A percentile compares a stretch with the other conserved stretches of the same genome.
Conservation (phyloP, 2,797 vertebrate species). For the Falco biarmicus region DNA sequence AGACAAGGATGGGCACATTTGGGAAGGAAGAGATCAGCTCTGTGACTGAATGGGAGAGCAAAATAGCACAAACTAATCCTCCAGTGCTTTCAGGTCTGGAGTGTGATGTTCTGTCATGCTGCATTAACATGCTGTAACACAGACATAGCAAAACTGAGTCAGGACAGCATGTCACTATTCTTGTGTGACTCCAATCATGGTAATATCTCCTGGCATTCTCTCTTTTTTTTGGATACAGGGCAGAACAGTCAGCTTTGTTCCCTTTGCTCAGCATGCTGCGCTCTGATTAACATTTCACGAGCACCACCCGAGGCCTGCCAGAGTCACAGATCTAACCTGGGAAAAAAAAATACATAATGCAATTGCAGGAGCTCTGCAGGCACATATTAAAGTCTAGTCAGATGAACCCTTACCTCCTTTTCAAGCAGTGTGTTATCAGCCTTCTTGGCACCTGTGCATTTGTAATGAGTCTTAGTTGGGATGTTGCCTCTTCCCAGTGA, state of each 20-base stretch:
- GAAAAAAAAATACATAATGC: background rate
- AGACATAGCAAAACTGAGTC: background rate
- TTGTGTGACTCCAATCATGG: slow-evolving; percentile 14
- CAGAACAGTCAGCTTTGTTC: slow-evolving; percentile 56
- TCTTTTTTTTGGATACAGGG: slow-evolving; percentile 38
- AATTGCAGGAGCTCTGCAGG: background rate
- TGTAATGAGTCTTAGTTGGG: background rate
- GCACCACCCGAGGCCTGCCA: background rate
- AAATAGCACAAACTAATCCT: background rate
- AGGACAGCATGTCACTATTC: slow-evolving; percentile 33
- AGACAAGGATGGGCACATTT: background rate
- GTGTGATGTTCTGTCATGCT: background rate
- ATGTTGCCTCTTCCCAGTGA: background rate
- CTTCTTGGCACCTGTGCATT: background rate
- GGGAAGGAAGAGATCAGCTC: background rate
- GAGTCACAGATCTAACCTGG: background rate
- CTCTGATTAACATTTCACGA: background rate
- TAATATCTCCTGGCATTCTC: slow-evolving; percentile 41
- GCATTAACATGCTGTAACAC: background rate
- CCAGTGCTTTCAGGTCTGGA: slow-evolving; percentile 6
- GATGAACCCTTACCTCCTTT: background rate
- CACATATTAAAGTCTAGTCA: background rate
- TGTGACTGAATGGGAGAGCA: background rate
- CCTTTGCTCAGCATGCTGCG: background rate
- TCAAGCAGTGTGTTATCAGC: background rate